Conservation (phyloP, 1,140 invertebrate species). For the Caenorhabditis inopinata region DNA sequence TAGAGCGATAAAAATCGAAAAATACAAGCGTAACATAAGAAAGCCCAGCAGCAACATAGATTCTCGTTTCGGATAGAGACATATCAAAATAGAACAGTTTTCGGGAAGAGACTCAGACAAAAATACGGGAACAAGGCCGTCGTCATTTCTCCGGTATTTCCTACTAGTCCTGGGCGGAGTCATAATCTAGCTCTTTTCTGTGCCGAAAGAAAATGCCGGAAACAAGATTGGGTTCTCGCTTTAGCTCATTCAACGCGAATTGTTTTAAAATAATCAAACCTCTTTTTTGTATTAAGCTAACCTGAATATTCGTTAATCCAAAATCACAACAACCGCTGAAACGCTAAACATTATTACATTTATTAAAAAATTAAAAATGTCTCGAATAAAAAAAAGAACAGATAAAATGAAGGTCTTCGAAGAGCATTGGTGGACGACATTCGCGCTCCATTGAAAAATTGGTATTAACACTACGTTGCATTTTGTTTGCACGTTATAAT, state of each 20-base stretch:
- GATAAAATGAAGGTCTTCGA: not conserved
- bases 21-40: too few relatives aligned
- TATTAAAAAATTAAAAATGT: not conserved
- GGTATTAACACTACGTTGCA: not conserved
- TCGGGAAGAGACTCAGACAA: not conserved
- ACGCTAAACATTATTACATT: constrained; percentile 18
- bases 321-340: constrained; percentile 30
- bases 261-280: not conserved
- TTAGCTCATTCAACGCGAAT: not conserved
- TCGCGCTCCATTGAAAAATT: not conserved
- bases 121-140: not conserved
- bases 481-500: too few relatives aligned
- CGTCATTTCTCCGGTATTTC: constrained; percentile 1
- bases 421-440: not conserved
- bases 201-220: not conserved
- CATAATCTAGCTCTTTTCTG: not conserved
- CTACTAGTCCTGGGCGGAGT: not conserved
- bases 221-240: not conserved
- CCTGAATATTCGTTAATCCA: not conserved
- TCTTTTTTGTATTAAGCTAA: not conserved
- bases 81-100: not conserved
- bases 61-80: not conserved
- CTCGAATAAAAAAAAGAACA: not conserved
- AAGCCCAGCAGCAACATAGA: not conserved
- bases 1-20: too few relatives aligned